A percentile compares a stretch with the other conserved stretches of the same genome.
Evolutionary conservation across 1,140 invertebrate genomes (phyloP).

Genomic region (Drosophila eugracilis): DNA sequence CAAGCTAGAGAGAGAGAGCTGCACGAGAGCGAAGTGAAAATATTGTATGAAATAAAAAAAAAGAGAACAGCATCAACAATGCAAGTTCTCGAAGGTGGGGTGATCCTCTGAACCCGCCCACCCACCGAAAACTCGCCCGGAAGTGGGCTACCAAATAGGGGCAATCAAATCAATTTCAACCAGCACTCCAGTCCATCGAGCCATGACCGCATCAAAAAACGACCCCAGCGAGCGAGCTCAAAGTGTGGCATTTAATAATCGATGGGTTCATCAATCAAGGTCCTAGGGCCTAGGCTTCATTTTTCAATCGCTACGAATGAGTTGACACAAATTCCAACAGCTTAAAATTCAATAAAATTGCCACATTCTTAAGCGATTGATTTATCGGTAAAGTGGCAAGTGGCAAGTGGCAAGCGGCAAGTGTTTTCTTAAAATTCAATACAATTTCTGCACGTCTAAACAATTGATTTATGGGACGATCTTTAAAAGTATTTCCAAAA

Average conservation of each 20-base stretch:
- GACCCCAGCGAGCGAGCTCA: neutral
- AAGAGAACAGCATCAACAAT: slow-evolving; percentile 27
- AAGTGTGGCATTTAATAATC: slow-evolving; percentile 37
- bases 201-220: slow-evolving; percentile 41
- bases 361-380: slow-evolving; percentile 19
- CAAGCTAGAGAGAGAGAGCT: slow-evolving; percentile 4
- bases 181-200: slow-evolving; percentile 37
- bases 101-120: no score
- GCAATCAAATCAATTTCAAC: slow-evolving; percentile 37
- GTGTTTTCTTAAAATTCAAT: slow-evolving; percentile 3
- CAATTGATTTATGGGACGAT: neutral
- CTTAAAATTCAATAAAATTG: slow-evolving; percentile 36
- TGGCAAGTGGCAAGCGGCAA: neutral
- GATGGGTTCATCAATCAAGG: slow-evolving; percentile 45
- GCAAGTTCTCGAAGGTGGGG: slow-evolving; percentile 8
- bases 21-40: slow-evolving; percentile 22
- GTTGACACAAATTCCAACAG: slow-evolving; percentile 24
- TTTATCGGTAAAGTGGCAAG: slow-evolving; percentile 4
- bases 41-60: slow-evolving; percentile 36
- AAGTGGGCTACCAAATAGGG: slow-evolving; percentile 1
- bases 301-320: slow-evolving; percentile 28
- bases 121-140: no score
- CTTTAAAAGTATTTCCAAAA: neutral
- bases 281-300: slow-evolving; percentile 16
- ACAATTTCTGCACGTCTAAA: neutral